Evolutionary conservation across 2,113 vertebrate species (phyloP).

Genomic region (Cebus imitator): DNA sequence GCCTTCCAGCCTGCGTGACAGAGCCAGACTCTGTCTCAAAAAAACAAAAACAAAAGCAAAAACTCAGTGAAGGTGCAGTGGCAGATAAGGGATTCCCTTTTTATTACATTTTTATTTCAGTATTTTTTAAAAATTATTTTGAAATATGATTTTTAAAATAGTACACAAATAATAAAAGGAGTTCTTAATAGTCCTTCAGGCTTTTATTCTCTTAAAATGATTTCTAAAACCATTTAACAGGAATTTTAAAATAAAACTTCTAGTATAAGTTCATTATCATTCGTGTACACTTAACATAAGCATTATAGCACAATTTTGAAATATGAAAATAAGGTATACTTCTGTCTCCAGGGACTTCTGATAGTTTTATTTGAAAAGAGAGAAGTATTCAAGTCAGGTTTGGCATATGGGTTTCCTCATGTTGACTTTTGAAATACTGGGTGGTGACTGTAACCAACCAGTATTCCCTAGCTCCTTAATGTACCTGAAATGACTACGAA

Average conservation of each 20-base stretch:
- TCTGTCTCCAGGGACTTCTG: background rate
- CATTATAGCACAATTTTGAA: background rate
- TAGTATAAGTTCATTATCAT: conserved; percentile 49
- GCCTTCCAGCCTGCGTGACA: too few species aligned
- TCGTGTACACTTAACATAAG: background rate
- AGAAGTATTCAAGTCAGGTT: background rate
- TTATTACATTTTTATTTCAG: background rate
- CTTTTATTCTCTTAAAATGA: conserved; percentile 48
- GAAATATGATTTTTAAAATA: conserved; percentile 28
- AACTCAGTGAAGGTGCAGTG: background rate
- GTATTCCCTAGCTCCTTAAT: background rate
- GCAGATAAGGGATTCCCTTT: background rate
- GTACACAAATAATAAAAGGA: background rate
- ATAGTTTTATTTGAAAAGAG: conserved; percentile 12
- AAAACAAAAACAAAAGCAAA: background rate
- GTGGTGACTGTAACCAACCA: background rate
- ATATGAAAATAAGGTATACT: background rate
- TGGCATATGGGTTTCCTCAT: background rate
- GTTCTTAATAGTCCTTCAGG: background rate
- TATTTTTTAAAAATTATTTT: background rate
- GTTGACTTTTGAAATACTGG: conserved; percentile 18
- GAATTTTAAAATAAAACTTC: conserved; percentile 41
- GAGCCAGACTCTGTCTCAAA: too few species aligned
- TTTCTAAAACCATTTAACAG: conserved; percentile 7
- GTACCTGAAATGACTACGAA: background rate